A percentile compares a stretch with the other conserved stretches of the same genome.
These are phyloP conservation scores for Percopsis transmontana DNA, from an alignment of 2,113 vertebrate species.

Conservation along the genomic window DNA sequence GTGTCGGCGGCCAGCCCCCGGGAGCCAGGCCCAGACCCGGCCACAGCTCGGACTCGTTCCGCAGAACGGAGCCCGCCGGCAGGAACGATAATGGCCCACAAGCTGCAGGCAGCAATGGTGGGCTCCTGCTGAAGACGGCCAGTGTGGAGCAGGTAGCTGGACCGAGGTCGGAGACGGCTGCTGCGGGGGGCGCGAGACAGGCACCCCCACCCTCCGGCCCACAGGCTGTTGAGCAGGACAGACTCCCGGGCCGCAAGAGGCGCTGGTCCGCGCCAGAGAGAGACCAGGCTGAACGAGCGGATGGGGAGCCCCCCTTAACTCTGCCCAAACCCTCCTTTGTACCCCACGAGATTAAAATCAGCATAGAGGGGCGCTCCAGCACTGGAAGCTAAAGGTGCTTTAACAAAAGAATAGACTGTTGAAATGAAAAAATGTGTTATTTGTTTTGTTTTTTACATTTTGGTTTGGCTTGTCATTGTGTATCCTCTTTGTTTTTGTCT, in stretches of 20 bases:
- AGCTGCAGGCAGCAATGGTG: conserved; percentile 72
- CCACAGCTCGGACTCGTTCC: conserved; percentile 51
- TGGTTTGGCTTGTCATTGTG: conserved; percentile 58
- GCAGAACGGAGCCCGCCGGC: conserved; percentile 31
- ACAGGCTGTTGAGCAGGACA: conserved; percentile 76
- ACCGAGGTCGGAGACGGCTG: conserved; percentile 77
- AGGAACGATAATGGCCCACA: conserved; percentile 50
- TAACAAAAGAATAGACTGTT: conserved; percentile 57
- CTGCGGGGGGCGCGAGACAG: conserved; percentile 78
- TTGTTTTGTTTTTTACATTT: not conserved
- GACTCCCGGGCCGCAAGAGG: conserved; percentile 86
- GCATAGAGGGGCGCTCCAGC: conserved; percentile 97
- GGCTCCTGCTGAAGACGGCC: conserved; percentile 75
- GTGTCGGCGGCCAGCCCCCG: conserved; percentile 80
- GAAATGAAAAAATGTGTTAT: conserved; percentile 3
- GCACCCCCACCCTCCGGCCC: conserved; percentile 77
- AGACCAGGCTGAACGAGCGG: conserved; percentile 89
- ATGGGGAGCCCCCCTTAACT: conserved; percentile 91
- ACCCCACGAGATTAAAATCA: conserved; percentile 98
- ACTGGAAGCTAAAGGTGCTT: conserved; percentile 85
- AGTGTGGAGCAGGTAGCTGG: conserved; percentile 71
- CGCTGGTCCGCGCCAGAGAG: conserved; percentile 98
- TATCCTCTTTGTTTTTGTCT: conserved; percentile 54
- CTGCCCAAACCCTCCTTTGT: conserved; percentile 96
- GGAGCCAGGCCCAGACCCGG: conserved; percentile 59